Conservation (phyloP, 2,113 vertebrate species). For the Cinclus mexicanus region DNA sequence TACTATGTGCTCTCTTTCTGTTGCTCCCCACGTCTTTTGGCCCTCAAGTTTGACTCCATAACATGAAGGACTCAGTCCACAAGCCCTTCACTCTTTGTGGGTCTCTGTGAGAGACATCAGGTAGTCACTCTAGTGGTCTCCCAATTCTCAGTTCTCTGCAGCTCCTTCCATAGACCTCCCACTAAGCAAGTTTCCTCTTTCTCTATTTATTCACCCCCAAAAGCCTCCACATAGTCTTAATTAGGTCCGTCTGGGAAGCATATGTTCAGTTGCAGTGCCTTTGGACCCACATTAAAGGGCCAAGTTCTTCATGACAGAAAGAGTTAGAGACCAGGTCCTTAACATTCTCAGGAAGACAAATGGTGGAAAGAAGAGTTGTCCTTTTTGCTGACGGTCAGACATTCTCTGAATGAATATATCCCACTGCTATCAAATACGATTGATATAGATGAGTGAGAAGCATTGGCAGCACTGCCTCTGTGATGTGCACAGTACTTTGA, state of each 20-base stretch:
- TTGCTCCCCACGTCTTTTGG: background rate
- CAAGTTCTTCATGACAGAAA: conserved; percentile 21
- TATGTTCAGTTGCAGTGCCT: conserved; percentile 28
- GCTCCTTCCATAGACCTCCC: conserved; percentile 19
- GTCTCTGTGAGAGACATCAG: background rate
- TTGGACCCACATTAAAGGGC: conserved; percentile 45
- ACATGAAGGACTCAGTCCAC: background rate
- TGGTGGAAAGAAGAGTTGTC: background rate
- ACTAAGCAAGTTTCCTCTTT: conserved; percentile 23
- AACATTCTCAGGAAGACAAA: background rate
- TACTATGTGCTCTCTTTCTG: background rate
- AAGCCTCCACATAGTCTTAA: background rate
- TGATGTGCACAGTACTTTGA: background rate
- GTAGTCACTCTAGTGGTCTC: background rate
- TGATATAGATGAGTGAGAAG: background rate
- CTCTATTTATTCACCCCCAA: conserved; percentile 43
- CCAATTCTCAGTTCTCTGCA: background rate
- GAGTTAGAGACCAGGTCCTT: background rate
- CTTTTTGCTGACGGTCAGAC: background rate
- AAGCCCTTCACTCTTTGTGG: background rate
- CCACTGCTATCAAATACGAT: background rate
- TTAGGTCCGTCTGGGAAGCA: conserved; percentile 31
- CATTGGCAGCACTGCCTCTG: background rate
- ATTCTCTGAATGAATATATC: background rate
- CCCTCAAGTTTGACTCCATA: background rate